Evolutionary conservation across 2,113 vertebrate genomes (phyloP), one percentile per base, ranked within the genome.

Genomic region (Pipa parva): DNA sequence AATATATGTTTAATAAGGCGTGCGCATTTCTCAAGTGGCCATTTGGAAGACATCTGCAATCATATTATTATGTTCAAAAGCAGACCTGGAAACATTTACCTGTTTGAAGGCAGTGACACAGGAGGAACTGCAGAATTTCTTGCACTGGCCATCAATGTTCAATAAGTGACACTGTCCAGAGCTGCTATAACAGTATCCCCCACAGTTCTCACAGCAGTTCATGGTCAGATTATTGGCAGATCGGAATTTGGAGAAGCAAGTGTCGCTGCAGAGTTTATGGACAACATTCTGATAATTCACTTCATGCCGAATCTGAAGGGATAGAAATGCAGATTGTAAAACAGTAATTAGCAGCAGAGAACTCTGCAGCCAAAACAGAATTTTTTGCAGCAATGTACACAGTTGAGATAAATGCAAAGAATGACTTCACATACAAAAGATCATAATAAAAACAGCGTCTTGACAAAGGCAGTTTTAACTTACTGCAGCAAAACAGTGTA

Each of bases 231-330:
- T 95, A 80, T 97, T 95, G 1, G 91, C 82, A 0, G 89, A 81
- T 2, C 97, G 92, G 82, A 98, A 99, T 29, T 91, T 89, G 59
- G 89, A 91, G 71, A 99, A 99, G 39, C 97, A 99, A 63, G 79
- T 73, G 9, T 99, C 93, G 0, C 95, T 95, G 86, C 97, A 99
- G 39, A 98, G 85, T 80, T 93, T 95, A 75, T 98, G 92, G 4
- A 93, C 85, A 0, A 90, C 77, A 0, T 93, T 92, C 72, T 91
- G 89, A 77, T 97, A 92, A 73, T 94, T 91, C 66, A 99, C 95
- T 76, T 97, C 93, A 0, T 99, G 95, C 63, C 92, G 91, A 71
- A 88, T 93, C 95, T 98, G 65, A 48, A 21, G 50, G 13, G 20
- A 20, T 1, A 7, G 12, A 31, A 31, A 31, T 31, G 29, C 29